Percentiles rank a stretch among this genome's conserved stretches.
phyloP scores from a whole-genome alignment of 2,888 invertebrate species.

The Dendrolimus pini region DNA sequence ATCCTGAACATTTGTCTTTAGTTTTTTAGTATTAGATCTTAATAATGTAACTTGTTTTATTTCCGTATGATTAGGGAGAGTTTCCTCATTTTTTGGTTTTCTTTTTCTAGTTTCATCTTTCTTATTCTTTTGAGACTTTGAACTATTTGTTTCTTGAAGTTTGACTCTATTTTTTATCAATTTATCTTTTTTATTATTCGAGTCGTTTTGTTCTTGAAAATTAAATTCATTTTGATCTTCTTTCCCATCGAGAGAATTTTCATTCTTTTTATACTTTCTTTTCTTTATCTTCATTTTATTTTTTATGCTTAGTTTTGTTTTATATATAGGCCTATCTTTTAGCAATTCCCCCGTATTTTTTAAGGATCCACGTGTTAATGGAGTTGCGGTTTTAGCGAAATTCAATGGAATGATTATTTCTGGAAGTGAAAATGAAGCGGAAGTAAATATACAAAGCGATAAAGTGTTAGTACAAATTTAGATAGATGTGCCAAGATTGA shows the following conservation, averaged over 20 bases:
- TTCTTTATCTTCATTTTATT: not conserved
- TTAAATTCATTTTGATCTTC: constrained; percentile 10
- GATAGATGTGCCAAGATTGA: constrained; percentile 13
- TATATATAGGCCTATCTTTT: not conserved
- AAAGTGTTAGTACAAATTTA: constrained; percentile 24
- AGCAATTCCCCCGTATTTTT: constrained; percentile 14
- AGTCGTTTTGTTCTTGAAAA: not conserved
- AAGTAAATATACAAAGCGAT: constrained; percentile 47
- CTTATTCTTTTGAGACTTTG: not conserved
- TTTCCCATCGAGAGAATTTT: constrained; percentile 13
- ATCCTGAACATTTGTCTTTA: no score
- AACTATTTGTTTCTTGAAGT: not conserved
- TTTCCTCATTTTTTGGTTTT: no score
- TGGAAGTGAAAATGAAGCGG: constrained; percentile 68
- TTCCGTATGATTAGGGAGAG: no score
- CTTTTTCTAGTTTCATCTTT: no score
- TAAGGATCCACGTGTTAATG: constrained; percentile 63
- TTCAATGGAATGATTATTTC: constrained; percentile 46
- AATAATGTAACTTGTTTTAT: no score
- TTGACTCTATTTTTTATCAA: not conserved
- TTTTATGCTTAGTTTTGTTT: not conserved
- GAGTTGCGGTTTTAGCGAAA: constrained; percentile 59
- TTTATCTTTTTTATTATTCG: not conserved
- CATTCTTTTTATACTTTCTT: not conserved
- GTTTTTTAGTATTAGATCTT: no score